Evolutionary conservation across 1,140 invertebrate species (phyloP).

Genomic region (Cheumatopsyche charites): DNA sequence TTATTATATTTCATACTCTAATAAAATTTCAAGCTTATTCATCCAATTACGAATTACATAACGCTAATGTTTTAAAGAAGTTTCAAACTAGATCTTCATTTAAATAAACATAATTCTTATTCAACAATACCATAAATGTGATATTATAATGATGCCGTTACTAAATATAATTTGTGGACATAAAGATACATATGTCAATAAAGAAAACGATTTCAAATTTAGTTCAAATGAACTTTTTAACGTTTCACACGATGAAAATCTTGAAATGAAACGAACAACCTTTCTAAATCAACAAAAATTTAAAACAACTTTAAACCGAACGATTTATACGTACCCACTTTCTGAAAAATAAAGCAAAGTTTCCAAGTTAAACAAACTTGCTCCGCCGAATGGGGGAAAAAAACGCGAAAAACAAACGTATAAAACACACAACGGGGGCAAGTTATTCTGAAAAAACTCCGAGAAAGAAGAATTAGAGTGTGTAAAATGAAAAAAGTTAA

Average conservation of each 20-base stretch:
- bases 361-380: slow-evolving; percentile 23
- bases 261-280: neutral
- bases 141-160: too few relatives aligned
- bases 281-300: neutral
- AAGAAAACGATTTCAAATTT: too few relatives aligned
- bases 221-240: too few relatives aligned
- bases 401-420: slow-evolving; percentile 16
- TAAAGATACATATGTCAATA: too few relatives aligned
- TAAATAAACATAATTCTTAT: too few relatives aligned
- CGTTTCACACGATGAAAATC: neutral
- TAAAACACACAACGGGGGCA: slow-evolving; percentile 6
- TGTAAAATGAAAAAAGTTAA: slow-evolving; percentile 40
- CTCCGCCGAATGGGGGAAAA: slow-evolving; percentile 25
- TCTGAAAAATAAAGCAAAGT: slow-evolving; percentile 20
- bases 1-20: neutral
- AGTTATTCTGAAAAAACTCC: slow-evolving; percentile 9
- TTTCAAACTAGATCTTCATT: too few relatives aligned
- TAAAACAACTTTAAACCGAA: neutral
- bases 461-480: slow-evolving; percentile 35
- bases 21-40: too few relatives aligned
- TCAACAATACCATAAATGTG: too few relatives aligned
- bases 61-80: too few relatives aligned
- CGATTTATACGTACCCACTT: slow-evolving; percentile 4
- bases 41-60: too few relatives aligned
- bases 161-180: too few relatives aligned